Evolutionary conservation across 1,140 invertebrate species (phyloP), one percentile per base, ranked within the genome.

Genomic region (Chymomyza costata): DNA sequence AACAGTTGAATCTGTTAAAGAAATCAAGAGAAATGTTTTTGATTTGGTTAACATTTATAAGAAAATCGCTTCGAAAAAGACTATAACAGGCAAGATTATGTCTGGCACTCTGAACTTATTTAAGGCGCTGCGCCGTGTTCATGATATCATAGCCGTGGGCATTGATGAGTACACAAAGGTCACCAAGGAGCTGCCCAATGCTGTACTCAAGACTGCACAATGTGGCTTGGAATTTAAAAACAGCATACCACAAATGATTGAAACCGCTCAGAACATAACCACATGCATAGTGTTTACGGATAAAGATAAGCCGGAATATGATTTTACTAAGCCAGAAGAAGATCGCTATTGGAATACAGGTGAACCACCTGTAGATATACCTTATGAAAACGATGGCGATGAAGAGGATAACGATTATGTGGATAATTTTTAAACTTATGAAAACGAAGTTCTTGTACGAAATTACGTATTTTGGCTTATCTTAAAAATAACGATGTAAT

Each of bases 291-390:
- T 55, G 6, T 68, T 44, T 21, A 51, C 64, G 38, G 55, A 82
- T 17, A 35, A 57, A 5, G 62, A 68, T 3, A 60, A 40, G 11
- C 28, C 17, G 0, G 53, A 66, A 0, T 84, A 80, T 35, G 82
- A 84, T 11, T 84, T 84, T 19, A 43, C 64, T 1, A 52, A 66
- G 3, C 76, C 82, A 2, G 82, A 83, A 40, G 56, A 53, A 3
- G 66, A 83, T n/a, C 63, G 65, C 17, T 80, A 80, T 37, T 80
- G 68, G 67, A 80, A 81, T 13, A 81, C 41, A 0, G 73, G 73
- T 6, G 58, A 17, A 11, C 28, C 43, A 0, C 71, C 73, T 0
- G 63, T 49, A 6, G 52, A 67, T 13, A 71, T 76, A 37, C 66
- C 71, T 0, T 41, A 70, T 6, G 71, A 76, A 19, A 63, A 71